A percentile compares a stretch with the other conserved stretches of the same genome.
Evolutionary conservation across 2,797 vertebrate species (phyloP).

Genomic region (Euthynnus affinis): DNA sequence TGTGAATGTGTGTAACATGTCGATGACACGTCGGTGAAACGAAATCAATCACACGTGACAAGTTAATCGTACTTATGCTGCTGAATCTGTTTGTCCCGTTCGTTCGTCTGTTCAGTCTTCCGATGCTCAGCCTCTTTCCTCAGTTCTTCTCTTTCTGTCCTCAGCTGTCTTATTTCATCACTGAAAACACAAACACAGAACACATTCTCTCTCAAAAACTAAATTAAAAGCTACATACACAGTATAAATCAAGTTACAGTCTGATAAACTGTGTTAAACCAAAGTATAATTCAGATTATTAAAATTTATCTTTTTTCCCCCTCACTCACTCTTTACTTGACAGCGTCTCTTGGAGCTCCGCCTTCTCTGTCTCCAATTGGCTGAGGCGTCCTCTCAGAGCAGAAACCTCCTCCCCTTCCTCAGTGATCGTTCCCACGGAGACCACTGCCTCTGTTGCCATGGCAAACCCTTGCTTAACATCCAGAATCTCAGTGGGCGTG

Average conservation of each 20-base stretch:
- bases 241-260: not conserved
- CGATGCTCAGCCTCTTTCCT: slow-evolving; percentile 79
- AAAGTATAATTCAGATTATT: not conserved
- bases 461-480: slow-evolving; percentile 29
- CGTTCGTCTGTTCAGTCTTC: slow-evolving; percentile 70
- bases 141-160: slow-evolving; percentile 79
- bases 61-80: slow-evolving; percentile 70
- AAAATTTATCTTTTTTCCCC: slow-evolving; percentile 10
- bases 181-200: slow-evolving; percentile 66
- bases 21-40: not conserved
- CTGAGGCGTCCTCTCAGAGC: slow-evolving; percentile 75
- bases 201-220: not conserved
- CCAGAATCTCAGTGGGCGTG: slow-evolving; percentile 33
- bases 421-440: slow-evolving; percentile 68
- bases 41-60: not conserved
- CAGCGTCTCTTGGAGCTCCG: slow-evolving; percentile 82
- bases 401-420: slow-evolving; percentile 71
- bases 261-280: not conserved
- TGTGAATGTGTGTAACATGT: too few relatives aligned
- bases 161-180: slow-evolving; percentile 82
- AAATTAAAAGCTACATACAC: not conserved
- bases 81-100: slow-evolving; percentile 60
- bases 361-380: slow-evolving; percentile 84
- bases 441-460: slow-evolving; percentile 66
- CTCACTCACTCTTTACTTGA: slow-evolving; percentile 87